Percentiles rank a stretch among this genome's conserved stretches.
Conservation (phyloP, 2,113 vertebrate species). For the Chaetura pelagica region DNA sequence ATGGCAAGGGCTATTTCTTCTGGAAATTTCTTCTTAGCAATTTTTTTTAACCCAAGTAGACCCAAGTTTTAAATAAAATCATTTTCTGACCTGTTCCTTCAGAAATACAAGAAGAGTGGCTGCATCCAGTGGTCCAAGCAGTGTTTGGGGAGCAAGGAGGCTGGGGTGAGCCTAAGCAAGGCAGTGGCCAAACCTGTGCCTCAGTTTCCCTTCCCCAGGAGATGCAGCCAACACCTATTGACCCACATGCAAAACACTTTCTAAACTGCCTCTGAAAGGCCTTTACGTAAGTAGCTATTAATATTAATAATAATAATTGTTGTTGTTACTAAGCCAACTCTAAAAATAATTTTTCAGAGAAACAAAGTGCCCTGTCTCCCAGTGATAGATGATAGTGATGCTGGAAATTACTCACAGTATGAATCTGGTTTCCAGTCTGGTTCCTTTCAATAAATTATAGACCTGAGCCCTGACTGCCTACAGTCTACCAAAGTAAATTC, state of each 20-base stretch:
- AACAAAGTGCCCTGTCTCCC: conserved; percentile 62
- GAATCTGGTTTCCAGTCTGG: conserved; percentile 64
- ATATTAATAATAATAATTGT: conserved; percentile 72
- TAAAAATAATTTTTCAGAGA: conserved; percentile 71
- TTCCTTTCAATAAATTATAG: conserved; percentile 71
- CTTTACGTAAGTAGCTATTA: conserved; percentile 60
- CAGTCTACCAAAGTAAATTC: conserved; percentile 38
- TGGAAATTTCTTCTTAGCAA: neutral
- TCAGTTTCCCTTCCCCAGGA: neutral
- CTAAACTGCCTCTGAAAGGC: neutral
- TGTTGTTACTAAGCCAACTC: conserved; percentile 61
- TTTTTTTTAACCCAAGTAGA: neutral
- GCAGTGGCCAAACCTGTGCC: neutral
- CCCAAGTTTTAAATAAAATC: neutral
- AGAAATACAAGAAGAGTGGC: neutral
- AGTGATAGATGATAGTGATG: conserved; percentile 52
- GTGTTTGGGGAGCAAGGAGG: neutral
- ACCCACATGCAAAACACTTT: neutral
- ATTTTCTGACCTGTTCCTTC: neutral
- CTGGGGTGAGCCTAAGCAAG: neutral
- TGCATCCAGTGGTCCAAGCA: neutral
- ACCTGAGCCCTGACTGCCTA: neutral
- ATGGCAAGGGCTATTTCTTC: neutral
- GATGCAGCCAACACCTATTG: neutral
- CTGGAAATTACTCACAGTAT: conserved; percentile 71